phyloP scores from a whole-genome alignment of 2,113 vertebrate genomes.

The Sceloporus undulatus region DNA sequence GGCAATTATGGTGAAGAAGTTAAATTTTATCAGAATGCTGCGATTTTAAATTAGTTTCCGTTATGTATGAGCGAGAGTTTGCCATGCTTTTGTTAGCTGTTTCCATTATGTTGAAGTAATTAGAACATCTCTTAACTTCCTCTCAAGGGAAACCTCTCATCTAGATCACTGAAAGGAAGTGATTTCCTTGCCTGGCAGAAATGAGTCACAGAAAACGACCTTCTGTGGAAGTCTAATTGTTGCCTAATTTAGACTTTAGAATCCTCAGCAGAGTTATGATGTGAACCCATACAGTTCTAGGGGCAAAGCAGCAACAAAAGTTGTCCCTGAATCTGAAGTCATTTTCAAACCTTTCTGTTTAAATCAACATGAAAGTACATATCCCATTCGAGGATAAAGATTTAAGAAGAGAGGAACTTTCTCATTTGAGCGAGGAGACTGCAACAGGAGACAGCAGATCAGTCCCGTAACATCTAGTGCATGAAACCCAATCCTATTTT shows the following conservation, averaged over 20 bases:
- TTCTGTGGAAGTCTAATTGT: constrained; percentile 70
- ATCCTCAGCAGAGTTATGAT: constrained; percentile 64
- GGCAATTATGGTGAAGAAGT: background rate
- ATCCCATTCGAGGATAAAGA: background rate
- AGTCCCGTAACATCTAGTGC: background rate
- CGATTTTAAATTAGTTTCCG: background rate
- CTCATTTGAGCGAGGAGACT: background rate
- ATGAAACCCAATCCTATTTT: background rate
- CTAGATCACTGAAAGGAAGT: constrained; percentile 73
- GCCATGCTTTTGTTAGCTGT: constrained; percentile 37
- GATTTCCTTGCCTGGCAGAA: constrained; percentile 70
- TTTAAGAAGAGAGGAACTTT: background rate
- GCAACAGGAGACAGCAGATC: background rate
- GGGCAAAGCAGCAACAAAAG: constrained; percentile 45
- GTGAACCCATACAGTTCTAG: constrained; percentile 50
- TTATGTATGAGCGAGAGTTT: constrained; percentile 57
- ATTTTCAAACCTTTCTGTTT: background rate
- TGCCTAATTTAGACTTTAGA: constrained; percentile 72
- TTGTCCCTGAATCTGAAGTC: background rate
- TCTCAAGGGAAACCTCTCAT: constrained; percentile 68
- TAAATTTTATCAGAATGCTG: constrained; percentile 1
- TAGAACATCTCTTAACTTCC: constrained; percentile 68
- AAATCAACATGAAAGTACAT: constrained; percentile 8
- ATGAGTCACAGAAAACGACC: constrained; percentile 76
- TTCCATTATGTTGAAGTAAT: constrained; percentile 67